A percentile compares a stretch with the other conserved stretches of the same genome.
Evolutionary conservation across 1,140 invertebrate genomes (phyloP).

Genomic region (Trissolcus basalis): DNA sequence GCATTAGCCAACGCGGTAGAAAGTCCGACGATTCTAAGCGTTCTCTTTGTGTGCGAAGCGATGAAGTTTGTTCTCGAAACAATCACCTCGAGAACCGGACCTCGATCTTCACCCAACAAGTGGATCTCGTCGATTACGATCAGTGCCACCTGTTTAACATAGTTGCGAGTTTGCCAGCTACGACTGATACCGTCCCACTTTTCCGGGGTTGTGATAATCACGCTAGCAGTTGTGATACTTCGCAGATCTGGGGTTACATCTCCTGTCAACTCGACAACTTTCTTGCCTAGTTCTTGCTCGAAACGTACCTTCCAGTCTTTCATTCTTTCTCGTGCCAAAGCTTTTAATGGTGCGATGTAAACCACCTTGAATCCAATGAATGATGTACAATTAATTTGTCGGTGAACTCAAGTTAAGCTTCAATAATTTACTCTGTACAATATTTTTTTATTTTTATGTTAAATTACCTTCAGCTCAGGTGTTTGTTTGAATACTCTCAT

Average conservation of each 20-base stretch:
- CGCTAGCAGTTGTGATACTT: constrained; percentile 88
- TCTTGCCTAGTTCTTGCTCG: constrained; percentile 85
- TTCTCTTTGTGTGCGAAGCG: constrained; percentile 86
- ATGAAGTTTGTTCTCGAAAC: constrained; percentile 95
- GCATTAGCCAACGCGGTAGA: constrained; percentile 99
- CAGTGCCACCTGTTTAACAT: constrained; percentile 93
- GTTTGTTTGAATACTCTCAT: constrained; percentile 92
- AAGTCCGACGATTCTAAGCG: constrained; percentile 92
- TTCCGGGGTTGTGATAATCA: constrained; percentile 99
- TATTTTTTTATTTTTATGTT: too few species aligned
- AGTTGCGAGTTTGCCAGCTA: constrained; percentile 97
- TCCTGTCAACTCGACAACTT: constrained; percentile 96
- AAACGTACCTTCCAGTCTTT: constrained; percentile 96
- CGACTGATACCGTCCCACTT: constrained; percentile 99
- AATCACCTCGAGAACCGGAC: constrained; percentile 90
- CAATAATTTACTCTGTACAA: too few species aligned
- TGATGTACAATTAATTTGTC: too few species aligned
- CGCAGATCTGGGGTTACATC: constrained; percentile 96
- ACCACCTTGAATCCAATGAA: constrained; percentile 82
- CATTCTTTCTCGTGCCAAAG: constrained; percentile 96
- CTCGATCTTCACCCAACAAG: constrained; percentile 92
- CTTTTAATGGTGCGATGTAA: constrained; percentile 99
- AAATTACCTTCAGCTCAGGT: constrained; percentile 87
- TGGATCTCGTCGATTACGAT: constrained; percentile 99
- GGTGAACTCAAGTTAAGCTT: too few species aligned